Evolutionary conservation across 2,113 vertebrate genomes (phyloP), one percentile per base, ranked within the genome.

Genomic region (Pedetes capensis): DNA sequence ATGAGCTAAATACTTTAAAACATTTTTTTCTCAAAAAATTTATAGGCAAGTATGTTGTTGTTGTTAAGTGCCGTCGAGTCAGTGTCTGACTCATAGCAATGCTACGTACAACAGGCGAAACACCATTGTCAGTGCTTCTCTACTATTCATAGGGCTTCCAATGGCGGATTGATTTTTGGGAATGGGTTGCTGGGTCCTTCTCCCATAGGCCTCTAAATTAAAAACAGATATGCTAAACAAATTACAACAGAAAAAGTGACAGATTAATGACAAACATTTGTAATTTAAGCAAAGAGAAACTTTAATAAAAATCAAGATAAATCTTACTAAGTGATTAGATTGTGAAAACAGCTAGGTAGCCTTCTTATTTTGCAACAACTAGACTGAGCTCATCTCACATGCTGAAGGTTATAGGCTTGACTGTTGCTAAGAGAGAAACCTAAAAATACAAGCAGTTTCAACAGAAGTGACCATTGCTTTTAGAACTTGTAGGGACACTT

Each of bases 381-480:
- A 97, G 78, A 90, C 88, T 94, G 90, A 97, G 96, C 95, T 98
- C 97, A 97, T 93, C 83, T 88, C 96, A 97, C 97, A 96, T 93
- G 96, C 69, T 90, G 47, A 97, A 98, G 96, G 93, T 95, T 89
- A 93, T 29, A 96, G 97, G 95, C 96, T 97, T 96, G 96, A 97
- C 97, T 98, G 95, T 97, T 98, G 98, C 97, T 92, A 98, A 97
- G 93, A 97, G 87, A 97, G 97, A 98, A 98, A 97, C 96, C 98
- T 98, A 98, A 98, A 98, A 98, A 98, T 97, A 98, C 84, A 98
- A 96, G 96, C 96, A 37, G 93, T 98, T 98, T 97, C 97, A 93
- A 83, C 13, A 96, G 92, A 97, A 96, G 97, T 97, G 95, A 97
- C 96, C 97, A 97, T 84, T 93, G 95, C 95, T 97, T 94, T 97